Base-by-base conservation (phyloP, 2,113 vertebrate species). In the Ceuthmochares aereus region DNA sequence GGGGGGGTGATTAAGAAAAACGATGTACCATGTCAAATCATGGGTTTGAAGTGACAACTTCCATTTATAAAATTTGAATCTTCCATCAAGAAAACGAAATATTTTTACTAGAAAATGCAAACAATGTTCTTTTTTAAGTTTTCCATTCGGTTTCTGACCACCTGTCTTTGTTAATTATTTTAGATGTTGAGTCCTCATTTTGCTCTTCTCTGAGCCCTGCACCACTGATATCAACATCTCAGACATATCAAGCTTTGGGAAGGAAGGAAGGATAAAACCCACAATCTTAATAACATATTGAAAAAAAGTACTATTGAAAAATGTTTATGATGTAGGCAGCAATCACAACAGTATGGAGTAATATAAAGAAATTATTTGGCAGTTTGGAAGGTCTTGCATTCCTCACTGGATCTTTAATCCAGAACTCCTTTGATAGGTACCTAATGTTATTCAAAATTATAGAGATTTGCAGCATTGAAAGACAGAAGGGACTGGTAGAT, bases 11-110 rank as follows among this genome's bases (percentile, higher is more conserved):
- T 68, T 92, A 69, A 64, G 91, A 66, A 95, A 81, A 32, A 55
- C 81, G 62, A 64, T 49, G 23, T 68, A 11, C 43, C 68, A 5
- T 79, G 58, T 94, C 77, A 82, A 79, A 95, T 89, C 76, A 36
- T 93, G 36, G 49, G 68, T 90, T 92, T 89, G 68, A 95, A 92
- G 81, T 72, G 7, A 79, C 84, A 93, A 16, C 84, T 91, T 87
- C 36, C 9, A 58, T 85, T 76, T 85, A 30, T 73, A 54, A 66
- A 79, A 63, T 80, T 89, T 89, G 90, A 66, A 16, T 85, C 51
- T 94, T 73, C 62, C 45, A 82, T 69, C 55, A 76, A 59, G 32
- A 80, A 89, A 91, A 69, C 2, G 0, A 91, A 95, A 89, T 76
- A 83, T 75, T 95, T 89, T 93, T n/a, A 63, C 51, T 76, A 55